A percentile compares a stretch with the other conserved stretches of the same genome.
phyloP scores from a whole-genome alignment of 2,797 vertebrate genomes.

The Nannoperca obscura region DNA sequence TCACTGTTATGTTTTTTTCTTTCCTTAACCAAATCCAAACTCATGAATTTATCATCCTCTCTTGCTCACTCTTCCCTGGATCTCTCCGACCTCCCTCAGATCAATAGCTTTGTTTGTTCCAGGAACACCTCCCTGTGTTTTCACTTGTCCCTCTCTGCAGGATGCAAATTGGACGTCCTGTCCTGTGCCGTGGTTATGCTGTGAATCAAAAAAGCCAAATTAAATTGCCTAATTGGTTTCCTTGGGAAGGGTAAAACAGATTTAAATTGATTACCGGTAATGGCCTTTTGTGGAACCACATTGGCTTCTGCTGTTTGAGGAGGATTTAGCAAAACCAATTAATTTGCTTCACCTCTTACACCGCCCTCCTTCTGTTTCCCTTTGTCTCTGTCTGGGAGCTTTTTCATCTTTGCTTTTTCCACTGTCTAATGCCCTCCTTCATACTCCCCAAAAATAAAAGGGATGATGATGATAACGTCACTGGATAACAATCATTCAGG shows the following conservation, averaged over 20 bases:
- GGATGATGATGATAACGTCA: conserved; percentile 60
- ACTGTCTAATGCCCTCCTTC: conserved; percentile 60
- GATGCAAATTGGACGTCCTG: conserved; percentile 76
- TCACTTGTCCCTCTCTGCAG: conserved; percentile 74
- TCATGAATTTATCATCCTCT: conserved; percentile 36
- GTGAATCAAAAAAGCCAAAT: conserved; percentile 84
- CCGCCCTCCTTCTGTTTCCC: conserved; percentile 65
- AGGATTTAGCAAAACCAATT: conserved; percentile 87
- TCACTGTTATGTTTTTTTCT: conserved; percentile 7
- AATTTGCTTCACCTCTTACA: conserved; percentile 79
- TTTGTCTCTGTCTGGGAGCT: conserved; percentile 70
- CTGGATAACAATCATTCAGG: conserved; percentile 69
- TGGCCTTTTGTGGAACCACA: conserved; percentile 83
- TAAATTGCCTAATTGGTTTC: conserved; percentile 87
- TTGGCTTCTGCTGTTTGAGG: conserved; percentile 82
- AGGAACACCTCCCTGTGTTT: conserved; percentile 73
- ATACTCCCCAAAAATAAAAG: conserved; percentile 58
- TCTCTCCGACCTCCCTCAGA: conserved; percentile 42
- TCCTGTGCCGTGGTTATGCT: conserved; percentile 68
- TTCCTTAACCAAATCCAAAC: conserved; percentile 14
- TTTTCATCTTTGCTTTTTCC: conserved; percentile 67
- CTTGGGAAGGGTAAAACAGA: conserved; percentile 84
- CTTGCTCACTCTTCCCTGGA: conserved; percentile 21
- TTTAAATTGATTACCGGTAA: conserved; percentile 87
- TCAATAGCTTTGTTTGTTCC: conserved; percentile 81